phyloP scores from a whole-genome alignment of 2,888 invertebrate genomes.

The Polydrusus pterygomalis region DNA sequence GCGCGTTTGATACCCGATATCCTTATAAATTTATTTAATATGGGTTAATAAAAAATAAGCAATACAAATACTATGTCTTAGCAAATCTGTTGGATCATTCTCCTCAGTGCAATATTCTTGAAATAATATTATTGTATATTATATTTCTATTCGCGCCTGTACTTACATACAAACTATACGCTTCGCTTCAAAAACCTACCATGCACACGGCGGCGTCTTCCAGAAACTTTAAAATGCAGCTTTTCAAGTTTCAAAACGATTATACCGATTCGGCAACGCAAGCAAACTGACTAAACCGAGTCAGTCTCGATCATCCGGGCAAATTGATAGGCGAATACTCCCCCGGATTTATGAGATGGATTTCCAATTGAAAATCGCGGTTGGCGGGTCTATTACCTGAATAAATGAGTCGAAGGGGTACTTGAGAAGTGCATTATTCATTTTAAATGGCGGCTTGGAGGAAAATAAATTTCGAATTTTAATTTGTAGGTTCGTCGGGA shows the following conservation, averaged over 20 bases:
- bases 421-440: conserved; percentile 24
- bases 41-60: too few relatives aligned
- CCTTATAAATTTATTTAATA: too few relatives aligned
- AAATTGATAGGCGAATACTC: conserved; percentile 17
- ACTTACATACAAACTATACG: too few relatives aligned
- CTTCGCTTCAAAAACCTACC: not conserved
- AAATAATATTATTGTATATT: too few relatives aligned
- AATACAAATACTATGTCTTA: too few relatives aligned
- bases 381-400: conserved; percentile 29
- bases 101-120: too few relatives aligned
- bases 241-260: not conserved
- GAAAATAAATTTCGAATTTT: conserved; percentile 15
- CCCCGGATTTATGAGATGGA: conserved; percentile 22
- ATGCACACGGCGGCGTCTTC: not conserved
- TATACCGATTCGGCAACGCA: conserved; percentile 1
- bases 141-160: too few relatives aligned
- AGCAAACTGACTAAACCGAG: not conserved
- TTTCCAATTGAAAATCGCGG: conserved; percentile 28
- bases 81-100: too few relatives aligned
- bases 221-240: not conserved
- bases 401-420: conserved; percentile 19
- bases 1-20: too few relatives aligned
- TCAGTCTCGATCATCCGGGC: not conserved
- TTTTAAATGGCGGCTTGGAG: conserved; percentile 12
- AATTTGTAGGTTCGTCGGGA: not conserved